A percentile compares a stretch with the other conserved stretches of the same genome.
phyloP scores from a whole-genome alignment of 2,113 vertebrate genomes.

The Notiomystis cincta region DNA sequence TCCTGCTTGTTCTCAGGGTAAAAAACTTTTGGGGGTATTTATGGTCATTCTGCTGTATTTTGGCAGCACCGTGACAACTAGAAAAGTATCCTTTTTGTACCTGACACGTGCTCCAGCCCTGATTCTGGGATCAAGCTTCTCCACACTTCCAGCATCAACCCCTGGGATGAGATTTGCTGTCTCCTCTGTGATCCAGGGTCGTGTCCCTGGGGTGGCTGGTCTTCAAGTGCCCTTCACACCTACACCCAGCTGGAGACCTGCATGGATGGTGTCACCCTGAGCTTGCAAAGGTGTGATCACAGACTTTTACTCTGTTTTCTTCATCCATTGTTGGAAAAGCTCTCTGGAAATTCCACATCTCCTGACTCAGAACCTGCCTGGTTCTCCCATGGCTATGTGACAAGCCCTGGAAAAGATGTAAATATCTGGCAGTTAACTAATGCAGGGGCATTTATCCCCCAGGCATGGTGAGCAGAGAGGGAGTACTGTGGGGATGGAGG shows the following conservation, averaged over 20 bases:
- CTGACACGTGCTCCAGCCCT: fast-evolving
- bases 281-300: background rate
- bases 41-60: background rate
- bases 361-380: background rate
- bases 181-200: background rate
- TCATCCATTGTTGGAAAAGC: background rate
- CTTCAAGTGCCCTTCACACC: background rate
- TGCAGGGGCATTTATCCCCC: background rate
- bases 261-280: background rate
- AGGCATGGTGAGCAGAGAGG: background rate
- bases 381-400: background rate
- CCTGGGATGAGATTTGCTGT: background rate
- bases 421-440: background rate
- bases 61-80: background rate
- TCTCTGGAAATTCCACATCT: background rate
- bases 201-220: background rate
- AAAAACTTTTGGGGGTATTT: background rate
- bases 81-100: background rate
- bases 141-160: background rate
- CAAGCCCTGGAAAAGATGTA: background rate
- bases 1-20: background rate
- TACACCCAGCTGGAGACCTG: background rate
- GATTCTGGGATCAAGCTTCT: background rate
- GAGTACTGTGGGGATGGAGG: background rate
- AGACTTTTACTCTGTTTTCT: background rate